phyloP scores from a whole-genome alignment of 2,888 invertebrate species.

The Lacanobia wlatinum region DNA sequence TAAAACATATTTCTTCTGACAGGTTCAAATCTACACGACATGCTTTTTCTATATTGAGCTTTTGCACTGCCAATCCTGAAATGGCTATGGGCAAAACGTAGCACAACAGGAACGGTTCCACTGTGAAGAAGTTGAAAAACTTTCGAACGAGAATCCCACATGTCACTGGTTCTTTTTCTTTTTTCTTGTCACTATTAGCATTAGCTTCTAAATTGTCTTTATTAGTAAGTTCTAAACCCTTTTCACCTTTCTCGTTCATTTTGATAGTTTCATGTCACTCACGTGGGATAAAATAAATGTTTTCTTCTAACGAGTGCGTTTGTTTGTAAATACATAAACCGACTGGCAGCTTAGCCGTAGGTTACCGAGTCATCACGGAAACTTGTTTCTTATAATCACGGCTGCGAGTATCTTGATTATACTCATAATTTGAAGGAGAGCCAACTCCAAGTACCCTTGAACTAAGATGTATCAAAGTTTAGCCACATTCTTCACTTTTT shows the following conservation, averaged over 20 bases:
- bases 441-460: constrained; percentile 44
- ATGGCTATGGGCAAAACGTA: constrained; percentile 92
- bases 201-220: constrained; percentile 52
- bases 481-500: constrained; percentile 9
- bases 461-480: constrained; percentile 19
- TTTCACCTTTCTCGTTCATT: constrained; percentile 69
- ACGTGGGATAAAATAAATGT: constrained; percentile 21
- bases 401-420: constrained; percentile 32
- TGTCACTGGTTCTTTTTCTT: constrained; percentile 55
- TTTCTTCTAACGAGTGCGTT: constrained; percentile 52
- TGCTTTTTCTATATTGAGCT: constrained; percentile 90
- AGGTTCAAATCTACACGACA: constrained; percentile 89
- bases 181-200: constrained; percentile 46
- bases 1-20: constrained; percentile 87
- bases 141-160: constrained; percentile 63
- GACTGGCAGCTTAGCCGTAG: constrained; percentile 53
- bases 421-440: constrained; percentile 18
- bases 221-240: constrained; percentile 63
- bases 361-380: constrained; percentile 57
- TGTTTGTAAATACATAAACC: constrained; percentile 54
- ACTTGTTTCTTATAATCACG: constrained; percentile 59
- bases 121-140: constrained; percentile 87
- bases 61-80: constrained; percentile 90
- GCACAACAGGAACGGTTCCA: constrained; percentile 92
- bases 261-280: constrained; percentile 57